These are phyloP conservation scores for Hylaeus anthracinus DNA, from an alignment of 1,140 invertebrate genomes.

Conservation along the genomic window DNA sequence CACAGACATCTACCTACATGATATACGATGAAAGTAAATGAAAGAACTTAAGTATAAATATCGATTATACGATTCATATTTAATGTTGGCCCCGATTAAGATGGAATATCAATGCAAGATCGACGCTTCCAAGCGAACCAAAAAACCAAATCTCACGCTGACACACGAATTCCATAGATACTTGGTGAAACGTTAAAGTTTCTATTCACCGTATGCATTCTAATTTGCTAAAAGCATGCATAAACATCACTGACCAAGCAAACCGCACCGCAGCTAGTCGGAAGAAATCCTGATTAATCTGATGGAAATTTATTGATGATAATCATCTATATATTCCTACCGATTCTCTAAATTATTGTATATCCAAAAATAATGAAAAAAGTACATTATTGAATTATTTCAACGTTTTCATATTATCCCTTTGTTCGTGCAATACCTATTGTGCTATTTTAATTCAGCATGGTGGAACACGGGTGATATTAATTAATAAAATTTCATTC, in stretches of 20 bases:
- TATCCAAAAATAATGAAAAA: not conserved
- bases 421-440: too few species aligned
- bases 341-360: not conserved
- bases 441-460: too few species aligned
- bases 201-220: slow-evolving; percentile 22
- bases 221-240: slow-evolving; percentile 48
- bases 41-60: not conserved
- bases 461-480: too few species aligned
- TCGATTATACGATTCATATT: not conserved
- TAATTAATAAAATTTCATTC: too few species aligned
- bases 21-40: not conserved
- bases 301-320: slow-evolving; percentile 4
- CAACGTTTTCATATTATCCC: too few species aligned
- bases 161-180: not conserved
- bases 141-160: not conserved
- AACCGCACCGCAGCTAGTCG: not conserved
- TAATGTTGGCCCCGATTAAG: slow-evolving; percentile 3
- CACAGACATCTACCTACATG: too few species aligned
- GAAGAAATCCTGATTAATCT: slow-evolving; percentile 41
- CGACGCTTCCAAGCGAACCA: not conserved
- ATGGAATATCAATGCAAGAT: slow-evolving; percentile 24
- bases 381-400: not conserved
- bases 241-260: slow-evolving; percentile 39
- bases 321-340: not conserved
- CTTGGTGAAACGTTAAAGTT: slow-evolving; percentile 12